A percentile compares a stretch with the other conserved stretches of the same genome.
These are phyloP conservation scores for Peromyscus attwateri DNA, from an alignment of 2,797 vertebrate species.

Conservation along the genomic window DNA sequence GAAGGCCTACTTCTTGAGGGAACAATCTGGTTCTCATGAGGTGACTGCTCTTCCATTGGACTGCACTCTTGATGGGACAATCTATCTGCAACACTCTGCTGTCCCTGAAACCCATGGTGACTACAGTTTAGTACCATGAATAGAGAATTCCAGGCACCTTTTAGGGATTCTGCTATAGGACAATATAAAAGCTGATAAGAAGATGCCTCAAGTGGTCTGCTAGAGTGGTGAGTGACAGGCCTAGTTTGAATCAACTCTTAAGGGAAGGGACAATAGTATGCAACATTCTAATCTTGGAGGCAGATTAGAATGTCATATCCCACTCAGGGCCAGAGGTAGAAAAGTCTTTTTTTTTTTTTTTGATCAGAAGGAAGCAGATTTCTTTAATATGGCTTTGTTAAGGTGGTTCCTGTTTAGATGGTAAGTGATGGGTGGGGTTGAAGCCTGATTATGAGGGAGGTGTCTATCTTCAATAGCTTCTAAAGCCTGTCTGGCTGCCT, in stretches of 20 bases:
- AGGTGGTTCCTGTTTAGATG: not conserved
- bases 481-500: not conserved
- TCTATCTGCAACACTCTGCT: not conserved
- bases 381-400: not conserved
- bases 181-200: not conserved
- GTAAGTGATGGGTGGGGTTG: not conserved
- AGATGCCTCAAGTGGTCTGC: not conserved
- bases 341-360: not conserved
- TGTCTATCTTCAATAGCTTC: not conserved
- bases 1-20: not conserved
- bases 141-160: not conserved
- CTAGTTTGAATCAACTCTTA: not conserved
- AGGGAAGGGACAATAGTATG: not conserved
- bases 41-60: not conserved
- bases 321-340: not conserved
- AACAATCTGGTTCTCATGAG: not conserved
- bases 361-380: not conserved
- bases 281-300: not conserved
- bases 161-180: not conserved
- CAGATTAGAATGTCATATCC: not conserved
- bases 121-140: not conserved
- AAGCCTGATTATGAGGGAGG: not conserved
- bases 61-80: not conserved
- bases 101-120: not conserved
- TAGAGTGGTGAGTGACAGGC: not conserved